phyloP scores from a whole-genome alignment of 2,888 invertebrate genomes.

The Incurvaria masculella region DNA sequence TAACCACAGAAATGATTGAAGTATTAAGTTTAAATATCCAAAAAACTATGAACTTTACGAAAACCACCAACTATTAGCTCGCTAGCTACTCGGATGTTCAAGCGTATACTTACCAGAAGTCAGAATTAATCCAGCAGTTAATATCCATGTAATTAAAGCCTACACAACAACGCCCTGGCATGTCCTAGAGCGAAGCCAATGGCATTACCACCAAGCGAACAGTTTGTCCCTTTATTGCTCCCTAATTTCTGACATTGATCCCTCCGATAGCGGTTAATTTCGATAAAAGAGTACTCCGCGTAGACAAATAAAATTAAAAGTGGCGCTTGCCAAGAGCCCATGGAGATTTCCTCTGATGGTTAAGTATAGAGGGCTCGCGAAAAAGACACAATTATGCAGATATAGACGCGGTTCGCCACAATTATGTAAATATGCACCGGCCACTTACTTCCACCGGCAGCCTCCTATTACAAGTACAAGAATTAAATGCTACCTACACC shows the following conservation, averaged over 20 bases:
- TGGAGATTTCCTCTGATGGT: slow-evolving; percentile 12
- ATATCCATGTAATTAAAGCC: too few relatives aligned
- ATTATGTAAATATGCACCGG: slow-evolving; percentile 49
- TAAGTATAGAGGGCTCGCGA: slow-evolving; percentile 41
- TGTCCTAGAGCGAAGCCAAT: too few relatives aligned
- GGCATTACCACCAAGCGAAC: too few relatives aligned
- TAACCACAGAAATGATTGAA: too few relatives aligned
- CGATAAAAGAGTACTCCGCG: not conserved
- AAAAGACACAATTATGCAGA: slow-evolving; percentile 52
- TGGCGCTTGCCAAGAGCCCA: not conserved
- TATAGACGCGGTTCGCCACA: slow-evolving; percentile 45
- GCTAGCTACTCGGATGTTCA: too few relatives aligned
- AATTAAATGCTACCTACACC: not conserved
- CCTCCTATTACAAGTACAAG: slow-evolving; percentile 1
- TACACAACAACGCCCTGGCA: too few relatives aligned
- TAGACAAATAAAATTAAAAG: too few relatives aligned
- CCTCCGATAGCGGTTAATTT: not conserved
- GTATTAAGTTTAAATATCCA: too few relatives aligned
- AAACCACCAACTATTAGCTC: too few relatives aligned
- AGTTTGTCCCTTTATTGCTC: not conserved
- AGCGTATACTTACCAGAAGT: too few relatives aligned
- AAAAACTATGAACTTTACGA: too few relatives aligned
- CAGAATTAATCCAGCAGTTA: too few relatives aligned
- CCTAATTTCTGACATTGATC: not conserved
- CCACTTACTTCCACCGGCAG: slow-evolving; percentile 34